Evolutionary conservation across 2,113 vertebrate genomes (phyloP).

Genomic region (Hippocampus mohnikei): DNA sequence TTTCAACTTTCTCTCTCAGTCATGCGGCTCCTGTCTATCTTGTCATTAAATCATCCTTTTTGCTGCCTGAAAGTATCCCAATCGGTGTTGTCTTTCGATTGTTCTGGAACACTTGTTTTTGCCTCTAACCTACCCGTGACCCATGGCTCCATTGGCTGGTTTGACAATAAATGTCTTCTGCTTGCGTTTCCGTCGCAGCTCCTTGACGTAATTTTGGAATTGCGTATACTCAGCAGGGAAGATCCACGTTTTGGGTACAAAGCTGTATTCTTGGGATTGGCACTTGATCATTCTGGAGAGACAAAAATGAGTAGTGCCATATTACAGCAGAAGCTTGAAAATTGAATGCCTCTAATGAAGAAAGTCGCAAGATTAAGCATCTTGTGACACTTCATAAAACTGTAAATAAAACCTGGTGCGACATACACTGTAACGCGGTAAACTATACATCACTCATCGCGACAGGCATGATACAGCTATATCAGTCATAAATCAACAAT

Average conservation of each 20-base stretch:
- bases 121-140: slow-evolving; percentile 85
- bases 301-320: background rate
- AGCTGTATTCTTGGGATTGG: slow-evolving; percentile 93
- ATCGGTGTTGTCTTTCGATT: slow-evolving; percentile 1
- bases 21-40: slow-evolving; percentile 1
- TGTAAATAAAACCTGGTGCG: background rate
- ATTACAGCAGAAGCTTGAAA: background rate
- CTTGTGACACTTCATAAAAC: background rate
- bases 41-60: slow-evolving; percentile 7
- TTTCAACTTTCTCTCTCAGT: slow-evolving; percentile 22
- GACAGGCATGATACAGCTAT: background rate
- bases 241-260: slow-evolving; percentile 96
- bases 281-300: slow-evolving; percentile 89
- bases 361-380: background rate
- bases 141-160: slow-evolving; percentile 98
- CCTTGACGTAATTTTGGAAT: slow-evolving; percentile 96
- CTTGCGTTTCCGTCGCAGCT: slow-evolving; percentile 89
- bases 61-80: background rate
- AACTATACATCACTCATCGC: background rate
- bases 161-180: slow-evolving; percentile 98
- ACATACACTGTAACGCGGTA: background rate
- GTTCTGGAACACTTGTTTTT: background rate
- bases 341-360: background rate
- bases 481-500: background rate
- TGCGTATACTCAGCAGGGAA: slow-evolving; percentile 96